phyloP scores from a whole-genome alignment of 2,888 invertebrate species.

The Lepidocyrtinus sp. region DNA sequence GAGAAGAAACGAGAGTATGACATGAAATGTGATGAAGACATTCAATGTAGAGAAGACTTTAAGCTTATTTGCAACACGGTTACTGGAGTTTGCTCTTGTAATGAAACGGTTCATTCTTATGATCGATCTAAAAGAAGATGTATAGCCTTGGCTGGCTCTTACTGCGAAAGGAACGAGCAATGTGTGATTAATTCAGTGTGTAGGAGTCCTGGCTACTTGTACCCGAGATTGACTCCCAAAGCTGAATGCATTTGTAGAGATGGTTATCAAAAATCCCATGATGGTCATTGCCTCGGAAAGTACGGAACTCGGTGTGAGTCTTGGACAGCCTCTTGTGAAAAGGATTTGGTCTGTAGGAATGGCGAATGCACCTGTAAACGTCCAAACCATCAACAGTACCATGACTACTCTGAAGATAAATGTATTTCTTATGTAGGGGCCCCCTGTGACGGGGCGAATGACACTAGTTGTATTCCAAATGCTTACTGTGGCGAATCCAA shows the following conservation, averaged over 20 bases:
- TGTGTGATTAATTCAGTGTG: slow-evolving; percentile 37
- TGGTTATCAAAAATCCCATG: slow-evolving; percentile 24
- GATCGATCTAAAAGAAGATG: slow-evolving; percentile 40
- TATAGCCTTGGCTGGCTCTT: slow-evolving; percentile 27
- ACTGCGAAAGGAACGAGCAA: slow-evolving; percentile 35
- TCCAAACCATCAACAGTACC: slow-evolving; percentile 30
- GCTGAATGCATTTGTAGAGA: slow-evolving; percentile 42
- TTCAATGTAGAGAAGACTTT: slow-evolving; percentile 36
- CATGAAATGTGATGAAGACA: slow-evolving; percentile 15
- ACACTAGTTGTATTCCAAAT: slow-evolving; percentile 2
- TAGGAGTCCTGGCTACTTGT: slow-evolving; percentile 40
- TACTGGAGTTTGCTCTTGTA: slow-evolving; percentile 26
- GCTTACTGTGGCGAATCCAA: background rate
- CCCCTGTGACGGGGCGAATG: slow-evolving; percentile 13
- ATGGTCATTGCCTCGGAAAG: slow-evolving; percentile 39
- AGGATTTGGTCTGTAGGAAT: slow-evolving; percentile 14
- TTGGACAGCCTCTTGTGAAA: slow-evolving; percentile 37
- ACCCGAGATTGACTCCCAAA: slow-evolving; percentile 39
- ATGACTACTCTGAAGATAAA: slow-evolving; percentile 23
- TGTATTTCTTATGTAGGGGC: slow-evolving; percentile 25
- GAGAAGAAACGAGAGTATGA: slow-evolving; percentile 33
- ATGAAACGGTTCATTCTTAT: slow-evolving; percentile 31
- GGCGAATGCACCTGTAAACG: slow-evolving; percentile 33
- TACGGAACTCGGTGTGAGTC: slow-evolving; percentile 40
- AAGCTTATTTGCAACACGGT: slow-evolving; percentile 31